These are phyloP conservation scores for Cyrtonyx montezumae DNA, from an alignment of 2,113 vertebrate genomes.

Conservation along the genomic window DNA sequence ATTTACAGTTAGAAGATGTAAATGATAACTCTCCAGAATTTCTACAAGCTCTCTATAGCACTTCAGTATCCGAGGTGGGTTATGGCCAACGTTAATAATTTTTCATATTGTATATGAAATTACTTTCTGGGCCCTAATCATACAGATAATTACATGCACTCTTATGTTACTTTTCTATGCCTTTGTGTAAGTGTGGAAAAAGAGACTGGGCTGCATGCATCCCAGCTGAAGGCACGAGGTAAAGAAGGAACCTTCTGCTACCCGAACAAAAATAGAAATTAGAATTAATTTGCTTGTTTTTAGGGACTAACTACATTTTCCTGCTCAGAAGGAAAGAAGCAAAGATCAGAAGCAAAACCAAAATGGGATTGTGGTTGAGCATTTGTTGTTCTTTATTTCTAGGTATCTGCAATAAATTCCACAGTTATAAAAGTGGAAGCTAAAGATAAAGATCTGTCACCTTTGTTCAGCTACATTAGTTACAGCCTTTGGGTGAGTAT, in stretches of 20 bases:
- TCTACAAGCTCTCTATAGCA: not conserved
- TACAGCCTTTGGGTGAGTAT: constrained; percentile 75
- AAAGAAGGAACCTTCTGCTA: not conserved
- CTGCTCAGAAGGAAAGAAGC: not conserved
- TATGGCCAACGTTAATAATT: not conserved
- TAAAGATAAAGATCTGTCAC: constrained; percentile 66
- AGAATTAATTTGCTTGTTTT: not conserved
- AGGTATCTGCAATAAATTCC: constrained; percentile 46
- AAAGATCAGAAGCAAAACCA: not conserved
- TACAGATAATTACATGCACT: accelerated
- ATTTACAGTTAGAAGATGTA: constrained; percentile 37
- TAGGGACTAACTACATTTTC: not conserved
- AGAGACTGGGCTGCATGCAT: not conserved
- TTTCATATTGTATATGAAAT: not conserved
- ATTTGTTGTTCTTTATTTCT: not conserved
- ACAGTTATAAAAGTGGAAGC: constrained; percentile 73
- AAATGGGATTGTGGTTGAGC: not conserved
- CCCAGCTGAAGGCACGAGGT: not conserved
- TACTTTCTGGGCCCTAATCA: not conserved
- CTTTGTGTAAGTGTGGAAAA: accelerated
- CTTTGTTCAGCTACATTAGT: constrained; percentile 43
- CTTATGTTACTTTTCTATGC: accelerated
- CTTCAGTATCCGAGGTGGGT: constrained; percentile 77
- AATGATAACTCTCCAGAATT: constrained; percentile 80
- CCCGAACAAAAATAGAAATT: not conserved